Percentiles rank a stretch among this genome's conserved stretches.
phyloP scores from a whole-genome alignment of 2,888 invertebrate species.

The Eupithecia vulgata region DNA sequence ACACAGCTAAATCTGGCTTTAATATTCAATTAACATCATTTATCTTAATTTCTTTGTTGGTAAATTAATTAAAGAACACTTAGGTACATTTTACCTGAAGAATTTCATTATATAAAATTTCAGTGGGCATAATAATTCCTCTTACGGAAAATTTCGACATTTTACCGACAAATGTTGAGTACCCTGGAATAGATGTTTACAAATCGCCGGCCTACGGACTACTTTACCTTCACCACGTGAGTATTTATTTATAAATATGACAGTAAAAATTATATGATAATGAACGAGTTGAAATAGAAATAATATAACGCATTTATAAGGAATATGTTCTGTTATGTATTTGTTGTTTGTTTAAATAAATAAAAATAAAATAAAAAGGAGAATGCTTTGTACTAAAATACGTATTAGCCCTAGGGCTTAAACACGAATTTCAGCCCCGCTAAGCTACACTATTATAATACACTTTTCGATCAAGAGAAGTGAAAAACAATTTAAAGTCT shows the following conservation, averaged over 20 bases:
- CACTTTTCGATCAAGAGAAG: too few relatives aligned
- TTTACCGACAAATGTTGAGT: conserved; percentile 80
- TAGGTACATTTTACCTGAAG: too few relatives aligned
- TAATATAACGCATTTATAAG: too few relatives aligned
- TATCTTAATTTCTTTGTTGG: conserved; percentile 29
- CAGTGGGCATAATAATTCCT: conserved; percentile 79
- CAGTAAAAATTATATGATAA: neutral
- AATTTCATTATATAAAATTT: conserved; percentile 36
- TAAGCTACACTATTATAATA: too few relatives aligned
- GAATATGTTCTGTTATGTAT: too few relatives aligned
- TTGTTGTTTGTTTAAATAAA: too few relatives aligned
- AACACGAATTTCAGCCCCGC: too few relatives aligned
- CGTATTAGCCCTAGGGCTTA: too few relatives aligned
- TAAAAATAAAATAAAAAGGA: too few relatives aligned
- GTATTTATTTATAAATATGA: conserved; percentile 43
- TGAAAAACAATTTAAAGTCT: too few relatives aligned
- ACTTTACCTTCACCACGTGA: conserved; percentile 75
- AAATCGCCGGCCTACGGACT: conserved; percentile 66
- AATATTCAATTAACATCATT: conserved; percentile 25
- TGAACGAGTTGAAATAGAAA: neutral
- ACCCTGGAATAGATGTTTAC: conserved; percentile 72
- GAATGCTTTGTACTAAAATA: too few relatives aligned
- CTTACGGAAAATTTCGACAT: conserved; percentile 75
- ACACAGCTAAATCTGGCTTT: conserved; percentile 15
- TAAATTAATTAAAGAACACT: conserved; percentile 27